These are phyloP conservation scores for Agrypnia vestita DNA, from an alignment of 1,140 invertebrate genomes.

Conservation along the genomic window DNA sequence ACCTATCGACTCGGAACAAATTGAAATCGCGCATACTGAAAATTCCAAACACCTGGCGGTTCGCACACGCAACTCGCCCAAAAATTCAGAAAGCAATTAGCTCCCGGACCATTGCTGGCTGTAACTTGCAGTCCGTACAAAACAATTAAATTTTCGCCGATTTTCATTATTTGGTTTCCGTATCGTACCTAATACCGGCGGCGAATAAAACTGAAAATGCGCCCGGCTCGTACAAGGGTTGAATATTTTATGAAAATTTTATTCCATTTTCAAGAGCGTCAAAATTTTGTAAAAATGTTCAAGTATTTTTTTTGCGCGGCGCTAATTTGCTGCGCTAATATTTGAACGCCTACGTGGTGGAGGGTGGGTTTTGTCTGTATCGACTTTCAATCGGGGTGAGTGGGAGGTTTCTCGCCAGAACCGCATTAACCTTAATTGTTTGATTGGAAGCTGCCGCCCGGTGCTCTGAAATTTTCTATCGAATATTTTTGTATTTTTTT, in stretches of 20 bases:
- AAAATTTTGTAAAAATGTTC: neutral
- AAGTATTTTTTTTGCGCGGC: neutral
- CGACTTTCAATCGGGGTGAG: no score
- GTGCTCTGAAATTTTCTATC: no score
- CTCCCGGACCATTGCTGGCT: neutral
- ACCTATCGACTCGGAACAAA: neutral
- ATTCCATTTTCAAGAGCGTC: no score
- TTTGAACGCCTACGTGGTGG: no score
- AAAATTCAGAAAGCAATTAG: slow-evolving; percentile 55
- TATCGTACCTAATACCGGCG: no score
- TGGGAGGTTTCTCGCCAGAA: no score
- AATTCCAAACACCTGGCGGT: slow-evolving; percentile 1
- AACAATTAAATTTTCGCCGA: neutral
- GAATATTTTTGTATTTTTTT: no score
- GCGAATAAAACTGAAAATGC: no score
- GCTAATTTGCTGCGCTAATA: neutral
- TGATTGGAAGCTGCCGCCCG: no score
- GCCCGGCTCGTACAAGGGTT: neutral
- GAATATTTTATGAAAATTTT: no score
- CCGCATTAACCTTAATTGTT: no score
- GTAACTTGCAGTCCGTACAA: neutral
- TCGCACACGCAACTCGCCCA: slow-evolving; percentile 11
- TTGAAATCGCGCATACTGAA: neutral
- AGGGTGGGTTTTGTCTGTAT: no score
- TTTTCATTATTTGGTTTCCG: slow-evolving; percentile 1